Evolutionary conservation across 2,888 invertebrate species (phyloP), one percentile per base, ranked within the genome.

Genomic region (Parelbella ahira): DNA sequence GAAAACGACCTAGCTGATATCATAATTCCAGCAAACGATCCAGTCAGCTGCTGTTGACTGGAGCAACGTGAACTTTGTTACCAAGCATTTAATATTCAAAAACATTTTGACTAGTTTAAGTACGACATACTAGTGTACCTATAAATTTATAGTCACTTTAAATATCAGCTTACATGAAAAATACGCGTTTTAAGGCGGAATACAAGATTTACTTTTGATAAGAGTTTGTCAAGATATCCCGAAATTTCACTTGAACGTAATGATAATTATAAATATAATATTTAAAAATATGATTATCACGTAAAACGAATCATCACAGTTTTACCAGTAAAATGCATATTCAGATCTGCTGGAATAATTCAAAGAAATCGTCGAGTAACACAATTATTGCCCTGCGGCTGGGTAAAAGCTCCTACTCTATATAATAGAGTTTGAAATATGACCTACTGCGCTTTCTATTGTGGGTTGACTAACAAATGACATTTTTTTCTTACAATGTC

Each of bases 371-470:
- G 13, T 21, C 20, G 33, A 41, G 33, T 41, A 41, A 33, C 27
- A 41, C 33, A 41, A 41, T 41, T 41, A 41, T 41, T 33, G 33
- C 13, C 41, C 27, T 27, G 41, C 13, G 41, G 41, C 33, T 41
- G 41, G 41, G 33, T 27, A 41, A 41, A 25, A 41, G 41, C 41
- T 20, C 39, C 30, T 39, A 25, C 39, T 41, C 20, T 7, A 41
- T 33, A 33, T 41, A 41, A 33, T 41, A 33, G 25, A 41, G 32
- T 27, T 41, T 41, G 39, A 41, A 41, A 27, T 41, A 41, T 41
- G 39, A 33, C 32, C 32, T 41, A 32, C 39, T 41, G 25, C 20
- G 25, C 32, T 32, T 13, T 30, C 9, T 23, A 32, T 39, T 39
- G 32, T 25, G 25, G 19, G 8, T 10, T 8, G 24, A 39, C 38